A percentile compares a stretch with the other conserved stretches of the same genome.
Conservation (phyloP, 1,140 invertebrate species). For the Sitodiplosis mosellana region DNA sequence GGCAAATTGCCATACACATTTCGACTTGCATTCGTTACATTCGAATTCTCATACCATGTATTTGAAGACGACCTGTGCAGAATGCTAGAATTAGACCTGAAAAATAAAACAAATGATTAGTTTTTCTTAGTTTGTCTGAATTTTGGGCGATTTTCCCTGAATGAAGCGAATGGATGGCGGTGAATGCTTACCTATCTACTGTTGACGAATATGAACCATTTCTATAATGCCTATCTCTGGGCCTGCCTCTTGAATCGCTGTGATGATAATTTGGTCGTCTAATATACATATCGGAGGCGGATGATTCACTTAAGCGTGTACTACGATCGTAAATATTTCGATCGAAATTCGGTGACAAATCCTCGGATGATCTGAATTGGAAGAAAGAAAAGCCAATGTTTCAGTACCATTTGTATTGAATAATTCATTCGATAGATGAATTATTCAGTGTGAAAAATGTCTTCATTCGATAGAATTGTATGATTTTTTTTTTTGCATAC, state of each 20-base stretch:
- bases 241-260: conserved; percentile 15
- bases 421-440: neutral
- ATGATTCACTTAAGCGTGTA: conserved; percentile 8
- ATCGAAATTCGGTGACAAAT: conserved; percentile 24
- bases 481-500: neutral
- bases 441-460: neutral
- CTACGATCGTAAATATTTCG: conserved; percentile 29
- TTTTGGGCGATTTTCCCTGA: too few species aligned
- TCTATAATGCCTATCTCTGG: conserved; percentile 25
- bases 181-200: conserved; percentile 23
- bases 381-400: neutral
- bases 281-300: conserved; percentile 8
- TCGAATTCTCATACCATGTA: conserved; percentile 4
- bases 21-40: conserved; percentile 2
- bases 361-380: conserved; percentile 29
- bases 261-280: conserved; percentile 6
- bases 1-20: conserved; percentile 4
- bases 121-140: too few species aligned
- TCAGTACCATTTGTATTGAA: too few species aligned
- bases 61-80: conserved; percentile 2
- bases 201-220: conserved; percentile 28
- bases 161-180: too few species aligned
- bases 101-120: neutral
- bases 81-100: conserved; percentile 2
- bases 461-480: too few species aligned